phyloP scores from a whole-genome alignment of 2,797 vertebrate genomes.

The Parambassis ranga region DNA sequence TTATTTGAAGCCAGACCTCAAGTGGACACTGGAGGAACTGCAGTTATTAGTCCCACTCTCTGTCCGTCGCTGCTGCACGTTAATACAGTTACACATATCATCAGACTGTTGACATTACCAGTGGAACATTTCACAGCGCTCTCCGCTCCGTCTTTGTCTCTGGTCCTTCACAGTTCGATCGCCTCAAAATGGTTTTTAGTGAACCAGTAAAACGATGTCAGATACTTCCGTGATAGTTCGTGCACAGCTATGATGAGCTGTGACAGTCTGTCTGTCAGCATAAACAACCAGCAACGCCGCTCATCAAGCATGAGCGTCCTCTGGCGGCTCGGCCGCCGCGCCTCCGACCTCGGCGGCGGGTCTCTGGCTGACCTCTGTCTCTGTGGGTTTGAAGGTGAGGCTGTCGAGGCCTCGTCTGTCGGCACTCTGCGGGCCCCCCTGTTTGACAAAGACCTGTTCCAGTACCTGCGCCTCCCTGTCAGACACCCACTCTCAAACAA shows the following conservation, averaged over 20 bases:
- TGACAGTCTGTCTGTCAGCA: conserved; percentile 36
- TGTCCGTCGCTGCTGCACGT: too few species aligned
- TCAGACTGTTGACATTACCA: too few species aligned
- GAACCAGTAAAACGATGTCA: conserved; percentile 25
- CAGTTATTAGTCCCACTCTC: not conserved
- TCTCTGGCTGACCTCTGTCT: conserved; percentile 44
- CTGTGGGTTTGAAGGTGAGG: not conserved
- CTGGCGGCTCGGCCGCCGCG: not conserved
- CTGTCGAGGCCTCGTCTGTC: not conserved
- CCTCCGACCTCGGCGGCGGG: not conserved
- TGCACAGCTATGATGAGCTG: conserved; percentile 6
- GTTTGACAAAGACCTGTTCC: conserved; percentile 17
- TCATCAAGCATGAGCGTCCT: conserved; percentile 38
- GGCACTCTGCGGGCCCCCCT: not conserved
- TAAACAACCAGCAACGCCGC: not conserved
- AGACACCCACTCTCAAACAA: not conserved
- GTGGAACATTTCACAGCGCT: too few species aligned
- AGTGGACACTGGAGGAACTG: not conserved
- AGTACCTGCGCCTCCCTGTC: conserved; percentile 11
- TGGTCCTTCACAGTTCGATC: too few species aligned
- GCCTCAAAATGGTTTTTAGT: too few species aligned
- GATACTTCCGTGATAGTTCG: conserved; percentile 15
- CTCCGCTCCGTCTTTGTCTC: not conserved
- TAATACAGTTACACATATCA: too few species aligned
- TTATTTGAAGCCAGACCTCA: not conserved